These are phyloP conservation scores for Cherax quadricarinatus DNA, from an alignment of 1,140 invertebrate species.

Conservation along the genomic window DNA sequence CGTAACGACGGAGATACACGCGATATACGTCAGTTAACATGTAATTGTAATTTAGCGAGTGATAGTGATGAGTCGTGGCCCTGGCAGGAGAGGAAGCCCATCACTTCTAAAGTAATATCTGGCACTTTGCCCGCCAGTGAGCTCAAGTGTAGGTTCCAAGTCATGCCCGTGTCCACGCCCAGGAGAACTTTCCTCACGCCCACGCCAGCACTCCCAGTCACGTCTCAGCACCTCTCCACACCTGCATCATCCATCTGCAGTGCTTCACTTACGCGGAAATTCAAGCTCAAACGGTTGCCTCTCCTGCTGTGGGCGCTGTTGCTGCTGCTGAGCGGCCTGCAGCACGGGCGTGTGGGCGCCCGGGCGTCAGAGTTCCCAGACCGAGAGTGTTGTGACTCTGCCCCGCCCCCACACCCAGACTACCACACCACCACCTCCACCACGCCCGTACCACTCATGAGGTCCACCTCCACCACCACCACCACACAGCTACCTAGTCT, in stretches of 20 bases:
- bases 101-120: background rate
- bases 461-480: constrained; percentile 35
- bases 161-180: background rate
- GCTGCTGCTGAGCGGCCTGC: background rate
- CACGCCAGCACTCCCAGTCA: background rate
- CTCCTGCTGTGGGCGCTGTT: constrained; percentile 28
- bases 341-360: constrained; percentile 34
- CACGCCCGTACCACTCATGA: constrained; percentile 47
- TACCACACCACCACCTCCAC: constrained; percentile 65
- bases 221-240: background rate
- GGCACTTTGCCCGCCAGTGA: too few relatives aligned
- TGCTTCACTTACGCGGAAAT: background rate
- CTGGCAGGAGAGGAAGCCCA: background rate
- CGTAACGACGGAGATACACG: background rate
- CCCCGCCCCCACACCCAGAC: constrained; percentile 49
- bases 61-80: background rate
- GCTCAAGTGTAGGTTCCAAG: background rate
- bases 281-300: background rate
- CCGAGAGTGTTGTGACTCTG: constrained; percentile 56
- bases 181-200: constrained; percentile 18
- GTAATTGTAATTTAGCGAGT: background rate
- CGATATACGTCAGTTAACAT: background rate
- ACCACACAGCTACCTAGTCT: constrained; percentile 24
- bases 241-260: background rate
- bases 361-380: constrained; percentile 51